Conservation (phyloP, 2,888 invertebrate species). For the Willowsia nigromaculata region DNA sequence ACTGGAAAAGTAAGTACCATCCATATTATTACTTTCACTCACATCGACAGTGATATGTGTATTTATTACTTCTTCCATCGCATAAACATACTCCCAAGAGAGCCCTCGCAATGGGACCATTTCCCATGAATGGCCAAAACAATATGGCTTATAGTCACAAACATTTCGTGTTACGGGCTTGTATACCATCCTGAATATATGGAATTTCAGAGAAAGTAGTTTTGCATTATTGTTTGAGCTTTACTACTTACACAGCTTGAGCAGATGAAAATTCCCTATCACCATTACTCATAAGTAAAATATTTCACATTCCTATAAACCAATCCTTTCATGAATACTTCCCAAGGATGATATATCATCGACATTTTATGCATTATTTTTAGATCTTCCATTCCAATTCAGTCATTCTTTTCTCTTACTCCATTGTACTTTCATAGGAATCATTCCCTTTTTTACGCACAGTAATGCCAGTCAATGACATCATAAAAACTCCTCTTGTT, state of each 20-base stretch:
- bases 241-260: neutral
- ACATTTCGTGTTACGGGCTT: neutral
- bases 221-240: neutral
- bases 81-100: constrained; percentile 67
- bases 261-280: constrained; percentile 29
- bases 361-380: constrained; percentile 45
- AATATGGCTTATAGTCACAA: constrained; percentile 43
- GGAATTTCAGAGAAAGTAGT: neutral
- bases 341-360: constrained; percentile 11
- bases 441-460: constrained; percentile 50
- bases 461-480: constrained; percentile 56
- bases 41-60: constrained; percentile 67
- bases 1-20: constrained; percentile 53
- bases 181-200: neutral
- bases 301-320: constrained; percentile 23
- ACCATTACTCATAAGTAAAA: constrained; percentile 18
- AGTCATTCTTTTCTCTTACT: neutral
- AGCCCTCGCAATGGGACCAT: constrained; percentile 61
- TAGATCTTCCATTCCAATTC: constrained; percentile 33
- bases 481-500: constrained; percentile 52
- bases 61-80: constrained; percentile 66
- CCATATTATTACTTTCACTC: constrained; percentile 64
- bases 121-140: constrained; percentile 57
- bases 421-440: neutral
- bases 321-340: constrained; percentile 46